Percentiles rank a stretch among this genome's conserved stretches.
Evolutionary conservation across 1,140 invertebrate genomes (phyloP).

Genomic region (Brachionus plicatilis): DNA sequence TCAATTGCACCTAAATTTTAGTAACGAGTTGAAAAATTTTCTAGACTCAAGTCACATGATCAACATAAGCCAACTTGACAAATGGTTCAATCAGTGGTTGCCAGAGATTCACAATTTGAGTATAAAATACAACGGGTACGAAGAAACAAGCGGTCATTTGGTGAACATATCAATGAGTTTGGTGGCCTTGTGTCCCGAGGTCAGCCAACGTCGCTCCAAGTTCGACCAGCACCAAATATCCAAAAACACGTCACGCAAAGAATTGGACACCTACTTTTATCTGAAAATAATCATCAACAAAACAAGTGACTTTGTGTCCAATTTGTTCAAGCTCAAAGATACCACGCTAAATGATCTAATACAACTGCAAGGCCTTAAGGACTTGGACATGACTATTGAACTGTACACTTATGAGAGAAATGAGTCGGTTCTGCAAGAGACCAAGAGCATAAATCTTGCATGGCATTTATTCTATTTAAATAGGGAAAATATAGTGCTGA

Average conservation of each 20-base stretch:
- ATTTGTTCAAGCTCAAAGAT: neutral
- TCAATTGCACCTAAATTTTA: neutral
- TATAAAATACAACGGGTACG: neutral
- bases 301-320: neutral
- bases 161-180: neutral
- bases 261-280: neutral
- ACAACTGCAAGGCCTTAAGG: neutral
- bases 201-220: neutral
- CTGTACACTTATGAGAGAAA: neutral
- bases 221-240: constrained; percentile 12
- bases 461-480: neutral
- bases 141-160: neutral
- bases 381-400: neutral
- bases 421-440: neutral
- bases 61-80: neutral
- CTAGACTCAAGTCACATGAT: neutral
- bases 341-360: neutral
- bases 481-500: neutral
- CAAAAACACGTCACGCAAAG: neutral
- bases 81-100: neutral
- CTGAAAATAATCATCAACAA: neutral
- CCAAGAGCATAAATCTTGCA: neutral
- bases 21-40: constrained; percentile 1
- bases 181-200: neutral
- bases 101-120: neutral